Conservation (phyloP, 2,888 invertebrate species). For the Eristalis arbustorum region DNA sequence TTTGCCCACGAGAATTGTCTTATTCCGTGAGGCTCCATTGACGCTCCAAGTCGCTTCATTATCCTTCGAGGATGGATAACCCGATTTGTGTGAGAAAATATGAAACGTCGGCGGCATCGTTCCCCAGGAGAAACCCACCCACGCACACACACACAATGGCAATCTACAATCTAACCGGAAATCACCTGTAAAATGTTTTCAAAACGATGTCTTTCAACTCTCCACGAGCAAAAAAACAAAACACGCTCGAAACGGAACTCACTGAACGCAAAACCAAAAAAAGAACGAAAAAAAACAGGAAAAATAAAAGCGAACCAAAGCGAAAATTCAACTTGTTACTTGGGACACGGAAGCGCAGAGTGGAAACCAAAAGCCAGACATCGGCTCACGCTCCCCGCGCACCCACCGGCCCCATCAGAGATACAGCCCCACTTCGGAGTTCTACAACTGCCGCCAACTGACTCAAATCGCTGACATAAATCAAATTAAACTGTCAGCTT, state of each 20-base stretch:
- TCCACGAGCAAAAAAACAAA: not conserved
- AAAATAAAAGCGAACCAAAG: not conserved
- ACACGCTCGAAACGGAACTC: not conserved
- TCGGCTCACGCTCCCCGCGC: not conserved
- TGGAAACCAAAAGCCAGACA: slow-evolving; percentile 8
- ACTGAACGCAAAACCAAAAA: not conserved
- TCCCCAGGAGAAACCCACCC: too few species aligned
- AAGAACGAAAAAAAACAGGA: not conserved
- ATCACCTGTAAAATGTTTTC: slow-evolving; percentile 67
- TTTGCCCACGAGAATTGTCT: too few species aligned
- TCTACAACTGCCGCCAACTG: slow-evolving; percentile 56
- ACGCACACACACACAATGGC: not conserved
- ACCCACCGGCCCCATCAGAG: slow-evolving; percentile 12
- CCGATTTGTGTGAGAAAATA: too few species aligned
- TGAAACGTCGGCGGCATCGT: too few species aligned
- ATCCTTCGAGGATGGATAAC: too few species aligned
- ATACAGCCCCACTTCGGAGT: slow-evolving; percentile 31
- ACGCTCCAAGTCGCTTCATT: too few species aligned
- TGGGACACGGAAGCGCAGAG: slow-evolving; percentile 29
- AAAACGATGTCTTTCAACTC: slow-evolving; percentile 42
- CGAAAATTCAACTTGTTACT: slow-evolving; percentile 41
- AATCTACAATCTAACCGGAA: slow-evolving; percentile 64
- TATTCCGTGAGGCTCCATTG: too few species aligned
- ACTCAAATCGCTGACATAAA: slow-evolving; percentile 70
- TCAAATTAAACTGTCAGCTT: slow-evolving; percentile 70